A percentile compares a stretch with the other conserved stretches of the same genome.
Evolutionary conservation across 2,797 vertebrate species (phyloP).

Genomic region (Eulemur mongoz): DNA sequence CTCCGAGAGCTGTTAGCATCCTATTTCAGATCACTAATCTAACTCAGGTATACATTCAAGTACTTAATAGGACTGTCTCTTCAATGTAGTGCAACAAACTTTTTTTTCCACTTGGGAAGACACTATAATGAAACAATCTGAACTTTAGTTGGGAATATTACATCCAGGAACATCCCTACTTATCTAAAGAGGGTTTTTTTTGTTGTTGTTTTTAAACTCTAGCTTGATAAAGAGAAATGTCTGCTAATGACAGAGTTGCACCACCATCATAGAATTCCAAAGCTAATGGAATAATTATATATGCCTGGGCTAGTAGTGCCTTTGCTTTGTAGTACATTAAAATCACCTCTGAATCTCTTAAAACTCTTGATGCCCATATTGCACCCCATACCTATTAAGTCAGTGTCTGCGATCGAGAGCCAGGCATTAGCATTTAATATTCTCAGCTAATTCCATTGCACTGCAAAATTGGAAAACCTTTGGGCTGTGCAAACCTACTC

Average conservation of each 20-base stretch:
- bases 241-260: background rate
- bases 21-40: background rate
- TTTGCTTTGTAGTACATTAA: background rate
- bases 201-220: background rate
- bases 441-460: background rate
- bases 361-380: background rate
- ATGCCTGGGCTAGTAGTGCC: background rate
- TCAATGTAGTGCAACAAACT: background rate
- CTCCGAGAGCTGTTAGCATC: background rate
- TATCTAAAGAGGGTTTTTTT: background rate
- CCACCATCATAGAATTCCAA: background rate
- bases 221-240: background rate
- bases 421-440: background rate
- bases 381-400: background rate
- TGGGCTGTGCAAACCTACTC: background rate
- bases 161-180: background rate
- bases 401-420: background rate
- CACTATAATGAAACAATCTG: background rate
- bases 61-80: background rate
- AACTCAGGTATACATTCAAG: background rate
- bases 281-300: background rate
- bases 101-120: background rate
- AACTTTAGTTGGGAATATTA: background rate
- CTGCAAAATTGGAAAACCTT: background rate
- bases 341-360: background rate